A percentile compares a stretch with the other conserved stretches of the same genome.
Conservation (phyloP, 2,797 vertebrate species). For the Scarus forsteni region DNA sequence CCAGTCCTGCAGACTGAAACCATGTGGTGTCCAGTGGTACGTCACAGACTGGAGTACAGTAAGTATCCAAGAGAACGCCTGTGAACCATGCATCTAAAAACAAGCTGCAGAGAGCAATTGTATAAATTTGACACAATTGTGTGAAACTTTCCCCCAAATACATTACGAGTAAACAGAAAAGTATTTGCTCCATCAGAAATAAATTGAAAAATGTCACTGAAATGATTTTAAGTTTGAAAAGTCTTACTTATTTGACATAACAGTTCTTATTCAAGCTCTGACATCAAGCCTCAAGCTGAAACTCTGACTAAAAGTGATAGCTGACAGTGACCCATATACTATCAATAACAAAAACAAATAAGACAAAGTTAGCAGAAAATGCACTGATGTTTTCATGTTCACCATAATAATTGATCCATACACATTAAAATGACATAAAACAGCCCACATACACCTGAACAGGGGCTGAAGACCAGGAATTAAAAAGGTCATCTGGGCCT, state of each 20-base stretch:
- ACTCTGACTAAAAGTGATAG: no score
- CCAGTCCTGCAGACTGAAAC: conserved; percentile 76
- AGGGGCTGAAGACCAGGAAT: no score
- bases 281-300: not conserved
- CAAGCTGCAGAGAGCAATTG: no score
- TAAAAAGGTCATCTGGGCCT: no score
- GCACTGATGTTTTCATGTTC: no score
- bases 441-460: no score
- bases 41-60: conserved; percentile 84
- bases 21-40: conserved; percentile 83
- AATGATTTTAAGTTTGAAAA: no score
- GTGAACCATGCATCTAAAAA: not conserved
- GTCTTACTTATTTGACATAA: not conserved
- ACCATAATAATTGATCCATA: no score
- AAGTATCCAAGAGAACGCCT: conserved; percentile 44
- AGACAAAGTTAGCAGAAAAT: no score
- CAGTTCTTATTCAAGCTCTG: not conserved
- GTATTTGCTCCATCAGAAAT: not conserved
- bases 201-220: not conserved
- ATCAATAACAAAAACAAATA: no score
- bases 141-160: not conserved
- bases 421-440: no score
- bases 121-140: not conserved
- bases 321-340: no score
- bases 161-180: not conserved